These are phyloP conservation scores for Conger conger DNA, from an alignment of 2,113 vertebrate genomes.

Conservation along the genomic window DNA sequence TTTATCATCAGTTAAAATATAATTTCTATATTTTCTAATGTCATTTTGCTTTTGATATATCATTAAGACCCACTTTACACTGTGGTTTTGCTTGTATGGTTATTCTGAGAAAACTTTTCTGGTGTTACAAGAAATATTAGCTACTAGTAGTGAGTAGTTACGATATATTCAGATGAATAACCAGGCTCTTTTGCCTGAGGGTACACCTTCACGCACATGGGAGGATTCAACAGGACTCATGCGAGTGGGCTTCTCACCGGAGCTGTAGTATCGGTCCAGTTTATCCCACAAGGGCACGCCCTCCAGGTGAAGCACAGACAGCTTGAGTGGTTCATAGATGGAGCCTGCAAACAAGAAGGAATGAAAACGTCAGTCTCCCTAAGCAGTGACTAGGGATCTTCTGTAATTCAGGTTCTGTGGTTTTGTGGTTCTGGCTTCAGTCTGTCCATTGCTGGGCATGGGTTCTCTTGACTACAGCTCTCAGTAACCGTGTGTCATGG, in stretches of 20 bases:
- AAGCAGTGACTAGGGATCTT: no score
- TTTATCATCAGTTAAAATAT: no score
- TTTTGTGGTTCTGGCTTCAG: no score
- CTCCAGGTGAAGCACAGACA: conserved; percentile 73
- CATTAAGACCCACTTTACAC: no score
- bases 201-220: not conserved
- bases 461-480: not conserved
- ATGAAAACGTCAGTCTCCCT: not conserved
- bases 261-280: conserved; percentile 86
- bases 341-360: conserved; percentile 74
- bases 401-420: no score
- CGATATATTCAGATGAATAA: no score
- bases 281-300: conserved; percentile 90
- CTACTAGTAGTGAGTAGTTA: no score
- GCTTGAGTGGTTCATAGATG: conserved; percentile 94
- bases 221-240: not conserved
- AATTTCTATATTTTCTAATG: no score
- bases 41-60: no score
- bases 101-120: no score
- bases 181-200: not conserved
- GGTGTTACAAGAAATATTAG: no score
- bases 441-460: not conserved
- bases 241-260: conserved; percentile 71
- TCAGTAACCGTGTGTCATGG: not conserved
- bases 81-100: no score